Base-by-base conservation (phyloP, 2,797 vertebrate species). In the Fistularia tabacaria region DNA sequence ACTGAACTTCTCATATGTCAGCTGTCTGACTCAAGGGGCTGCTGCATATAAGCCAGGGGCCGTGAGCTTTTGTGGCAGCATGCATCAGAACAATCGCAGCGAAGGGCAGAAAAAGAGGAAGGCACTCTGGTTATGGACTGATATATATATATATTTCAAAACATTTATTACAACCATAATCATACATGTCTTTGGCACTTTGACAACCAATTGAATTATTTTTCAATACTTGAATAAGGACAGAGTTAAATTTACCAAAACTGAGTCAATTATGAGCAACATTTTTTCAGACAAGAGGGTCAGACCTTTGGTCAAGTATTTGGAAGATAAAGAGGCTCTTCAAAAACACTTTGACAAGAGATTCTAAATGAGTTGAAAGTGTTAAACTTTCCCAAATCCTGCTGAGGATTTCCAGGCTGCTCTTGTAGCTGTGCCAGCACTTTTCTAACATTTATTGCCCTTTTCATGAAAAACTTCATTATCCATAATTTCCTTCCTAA, bases 1-100 rank as follows among this genome's bases (percentile, higher is more conserved):
- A 38, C 12, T 6, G 50, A 76, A 76, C 72, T 65, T 77, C 66
- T 71, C 69, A 74, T 68, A 68, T 76, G 70, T 77, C 72, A 64
- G 67, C 45, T 49, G 66, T 46, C 62, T 43, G 62, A 69, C 75
- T 79, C 69, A 49, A 57, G 75, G 66, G 70, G 68, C 69, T 77
- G 70, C 71, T 65, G 71, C 63, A 72, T 68, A 81, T 56, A 60
- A 52, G 39, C 8, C 66, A 59, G 69, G 55, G 62, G 15, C 54
- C 46, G 25, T 3, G 65, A 65, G 70, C 53, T 48, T 63, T 68
- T 68, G 38, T 47, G 62, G 60, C 38, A 49, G 54, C 64, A 56
- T 1, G 41, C 60, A 12, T 57, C 60, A 62, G 9, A 54, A 44
- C 49, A 46, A 46, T n/a, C n/a, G n/a, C n/a, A n/a, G n/a, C n/a